phyloP scores from a whole-genome alignment of 2,113 vertebrate genomes.

The Carollia perspicillata region DNA sequence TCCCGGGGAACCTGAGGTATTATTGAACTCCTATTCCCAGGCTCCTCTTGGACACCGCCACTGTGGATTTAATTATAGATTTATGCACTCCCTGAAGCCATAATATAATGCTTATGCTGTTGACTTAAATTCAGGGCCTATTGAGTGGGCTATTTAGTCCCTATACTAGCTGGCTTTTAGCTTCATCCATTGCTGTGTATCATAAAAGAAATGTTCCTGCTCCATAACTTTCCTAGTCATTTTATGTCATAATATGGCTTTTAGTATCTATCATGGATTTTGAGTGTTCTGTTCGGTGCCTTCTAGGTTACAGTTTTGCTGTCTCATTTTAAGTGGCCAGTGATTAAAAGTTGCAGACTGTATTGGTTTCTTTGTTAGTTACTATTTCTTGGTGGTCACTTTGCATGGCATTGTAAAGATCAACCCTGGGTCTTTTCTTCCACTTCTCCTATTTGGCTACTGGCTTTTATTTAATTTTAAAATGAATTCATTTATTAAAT shows the following conservation, averaged over 20 bases:
- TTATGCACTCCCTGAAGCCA: neutral
- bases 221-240: neutral
- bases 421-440: neutral
- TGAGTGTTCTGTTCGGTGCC: neutral
- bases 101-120: neutral
- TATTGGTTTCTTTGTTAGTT: slow-evolving; percentile 4
- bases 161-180: neutral
- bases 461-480: neutral
- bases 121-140: neutral
- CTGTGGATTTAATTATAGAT: neutral
- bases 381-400: neutral
- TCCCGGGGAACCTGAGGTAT: neutral
- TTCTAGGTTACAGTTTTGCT: neutral
- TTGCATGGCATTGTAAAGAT: neutral
- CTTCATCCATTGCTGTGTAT: neutral
- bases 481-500: neutral
- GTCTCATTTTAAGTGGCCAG: neutral
- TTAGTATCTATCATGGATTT: neutral
- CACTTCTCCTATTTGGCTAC: neutral
- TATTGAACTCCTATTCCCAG: neutral
- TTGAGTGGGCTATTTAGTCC: neutral
- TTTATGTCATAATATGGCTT: neutral
- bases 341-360: neutral
- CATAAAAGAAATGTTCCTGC: neutral
- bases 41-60: neutral